Percentiles rank a stretch among this genome's conserved stretches.
Conservation (phyloP, 2,888 invertebrate species). For the Lamproptera curius region DNA sequence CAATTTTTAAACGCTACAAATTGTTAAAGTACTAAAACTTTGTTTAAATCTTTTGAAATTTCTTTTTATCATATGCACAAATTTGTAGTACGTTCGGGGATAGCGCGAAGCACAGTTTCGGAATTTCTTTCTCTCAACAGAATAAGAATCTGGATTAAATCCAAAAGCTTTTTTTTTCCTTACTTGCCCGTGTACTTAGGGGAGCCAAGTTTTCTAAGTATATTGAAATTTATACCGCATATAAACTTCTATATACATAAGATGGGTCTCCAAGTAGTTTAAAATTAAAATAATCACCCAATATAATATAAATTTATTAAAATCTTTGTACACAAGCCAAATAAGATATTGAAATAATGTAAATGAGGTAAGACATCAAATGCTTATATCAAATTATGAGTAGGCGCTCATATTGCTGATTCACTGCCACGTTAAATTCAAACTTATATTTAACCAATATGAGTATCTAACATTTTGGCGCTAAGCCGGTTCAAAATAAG, state of each 20-base stretch:
- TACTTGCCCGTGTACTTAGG: slow-evolving; percentile 9
- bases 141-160: slow-evolving; percentile 14
- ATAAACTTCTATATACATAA: slow-evolving; percentile 14
- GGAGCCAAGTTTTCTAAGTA: slow-evolving; percentile 19
- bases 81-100: background rate
- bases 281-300: slow-evolving; percentile 1
- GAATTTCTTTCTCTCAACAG: slow-evolving; percentile 8
- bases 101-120: background rate
- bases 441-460: too few species aligned
- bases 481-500: too few species aligned
- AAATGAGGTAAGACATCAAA: too few species aligned
- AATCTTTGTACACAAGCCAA: too few species aligned
- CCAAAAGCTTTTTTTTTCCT: slow-evolving; percentile 13
- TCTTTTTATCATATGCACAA: slow-evolving; percentile 5
- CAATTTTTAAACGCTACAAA: too few species aligned
- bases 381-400: too few species aligned
- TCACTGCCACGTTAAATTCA: too few species aligned
- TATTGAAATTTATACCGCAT: slow-evolving; percentile 18
- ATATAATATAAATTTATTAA: background rate
- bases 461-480: too few species aligned
- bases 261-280: slow-evolving; percentile 1
- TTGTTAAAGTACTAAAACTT: too few species aligned
- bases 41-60: too few species aligned
- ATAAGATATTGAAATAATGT: too few species aligned
- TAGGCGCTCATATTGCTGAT: too few species aligned